Evolutionary conservation across 2,113 vertebrate genomes (phyloP).

Genomic region (Canis aureus): DNA sequence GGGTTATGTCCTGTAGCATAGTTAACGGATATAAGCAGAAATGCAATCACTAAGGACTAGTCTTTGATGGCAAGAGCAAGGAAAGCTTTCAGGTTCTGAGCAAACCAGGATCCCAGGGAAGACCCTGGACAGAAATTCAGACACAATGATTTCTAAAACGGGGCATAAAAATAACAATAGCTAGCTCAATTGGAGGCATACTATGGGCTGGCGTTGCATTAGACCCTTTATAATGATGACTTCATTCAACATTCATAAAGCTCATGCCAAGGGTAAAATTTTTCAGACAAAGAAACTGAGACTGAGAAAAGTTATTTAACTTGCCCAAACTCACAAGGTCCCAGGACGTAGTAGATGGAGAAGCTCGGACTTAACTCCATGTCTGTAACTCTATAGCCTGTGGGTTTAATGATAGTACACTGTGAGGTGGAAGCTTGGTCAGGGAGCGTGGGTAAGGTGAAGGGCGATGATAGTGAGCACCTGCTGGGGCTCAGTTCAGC

Average conservation of each 20-base stretch:
- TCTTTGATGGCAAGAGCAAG: not conserved
- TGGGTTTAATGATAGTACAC: not conserved
- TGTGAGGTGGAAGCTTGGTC: not conserved
- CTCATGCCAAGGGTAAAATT: not conserved
- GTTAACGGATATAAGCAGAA: not conserved
- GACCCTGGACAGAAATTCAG: not conserved
- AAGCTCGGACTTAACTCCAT: not conserved
- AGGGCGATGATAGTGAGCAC: not conserved
- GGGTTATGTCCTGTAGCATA: not conserved
- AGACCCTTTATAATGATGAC: not conserved
- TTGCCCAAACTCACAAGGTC: not conserved
- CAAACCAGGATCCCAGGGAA: not conserved
- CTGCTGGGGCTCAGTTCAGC: not conserved
- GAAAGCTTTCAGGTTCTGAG: not conserved
- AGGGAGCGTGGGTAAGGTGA: not conserved
- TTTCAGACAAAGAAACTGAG: slow-evolving; percentile 21
- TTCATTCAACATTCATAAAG: not conserved
- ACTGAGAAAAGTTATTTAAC: not conserved
- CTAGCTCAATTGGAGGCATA: not conserved
- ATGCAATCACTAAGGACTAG: not conserved
- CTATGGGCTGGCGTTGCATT: not conserved
- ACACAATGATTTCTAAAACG: not conserved
- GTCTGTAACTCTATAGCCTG: not conserved
- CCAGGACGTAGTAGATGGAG: not conserved
- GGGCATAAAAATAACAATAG: not conserved